These are phyloP conservation scores for Sanderia malayensis DNA, from an alignment of 30 jellyfish, hydroid and myxozoan species.

Conservation along the genomic window DNA sequence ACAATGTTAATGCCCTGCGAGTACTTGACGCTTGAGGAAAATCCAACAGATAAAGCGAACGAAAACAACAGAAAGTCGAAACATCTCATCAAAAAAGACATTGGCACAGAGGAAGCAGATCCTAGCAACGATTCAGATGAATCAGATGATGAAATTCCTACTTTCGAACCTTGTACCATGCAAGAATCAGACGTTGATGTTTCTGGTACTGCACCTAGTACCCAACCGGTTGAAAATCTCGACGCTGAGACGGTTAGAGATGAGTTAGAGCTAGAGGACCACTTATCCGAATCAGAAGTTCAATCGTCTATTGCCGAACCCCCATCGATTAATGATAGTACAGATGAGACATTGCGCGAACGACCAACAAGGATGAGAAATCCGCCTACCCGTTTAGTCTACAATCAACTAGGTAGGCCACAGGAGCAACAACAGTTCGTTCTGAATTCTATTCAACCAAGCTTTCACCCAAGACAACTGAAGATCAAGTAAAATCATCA, in stretches of 20 bases:
- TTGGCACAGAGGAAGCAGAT: not conserved
- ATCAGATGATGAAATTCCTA: not conserved
- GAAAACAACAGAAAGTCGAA: not conserved
- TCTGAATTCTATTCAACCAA: not conserved
- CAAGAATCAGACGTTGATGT: not conserved
- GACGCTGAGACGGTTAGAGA: constrained; percentile 4
- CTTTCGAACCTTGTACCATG: not conserved
- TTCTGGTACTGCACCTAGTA: not conserved
- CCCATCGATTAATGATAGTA: not conserved
- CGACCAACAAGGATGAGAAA: constrained; percentile 3
- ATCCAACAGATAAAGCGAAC: not conserved
- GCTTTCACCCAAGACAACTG: constrained; percentile 2
- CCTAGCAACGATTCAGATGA: constrained; percentile 1
- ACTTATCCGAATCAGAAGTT: not conserved
- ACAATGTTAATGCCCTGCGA: constrained; percentile 7
- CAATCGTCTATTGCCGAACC: not conserved
- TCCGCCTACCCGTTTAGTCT: constrained; percentile 2
- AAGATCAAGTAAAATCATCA: no score
- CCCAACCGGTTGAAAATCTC: constrained; percentile 1
- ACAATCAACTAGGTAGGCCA: not conserved
- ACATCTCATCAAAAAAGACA: not conserved
- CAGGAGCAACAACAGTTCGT: not conserved
- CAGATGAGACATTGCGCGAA: constrained; percentile 3
- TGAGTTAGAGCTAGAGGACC: not conserved
- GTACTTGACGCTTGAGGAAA: constrained; percentile 2